Conservation (phyloP, 1,140 invertebrate genomes). For the Portunus trituberculatus region DNA sequence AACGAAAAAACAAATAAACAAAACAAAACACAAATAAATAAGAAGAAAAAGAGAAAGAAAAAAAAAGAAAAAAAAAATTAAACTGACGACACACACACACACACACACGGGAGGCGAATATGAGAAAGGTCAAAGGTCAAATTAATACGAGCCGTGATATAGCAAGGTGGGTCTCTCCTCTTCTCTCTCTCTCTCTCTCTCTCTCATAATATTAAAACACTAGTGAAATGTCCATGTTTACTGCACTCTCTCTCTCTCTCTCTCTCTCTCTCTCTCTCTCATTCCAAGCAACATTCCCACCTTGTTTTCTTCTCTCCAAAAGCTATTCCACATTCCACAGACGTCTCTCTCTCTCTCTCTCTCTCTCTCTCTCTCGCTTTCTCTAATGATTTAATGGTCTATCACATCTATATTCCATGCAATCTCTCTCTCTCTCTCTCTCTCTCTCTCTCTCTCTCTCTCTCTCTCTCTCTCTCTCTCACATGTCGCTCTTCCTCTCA, state of each 20-base stretch:
- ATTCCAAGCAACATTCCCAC: no score
- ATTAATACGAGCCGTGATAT: no score
- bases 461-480: conserved; percentile 14
- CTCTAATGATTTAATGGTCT: background rate
- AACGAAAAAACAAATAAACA: background rate
- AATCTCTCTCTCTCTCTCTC: conserved; percentile 33
- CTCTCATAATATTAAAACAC: no score
- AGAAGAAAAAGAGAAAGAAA: no score
- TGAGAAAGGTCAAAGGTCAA: background rate
- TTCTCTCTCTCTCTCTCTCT: no score
- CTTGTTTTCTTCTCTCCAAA: background rate
- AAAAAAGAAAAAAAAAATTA: background rate
- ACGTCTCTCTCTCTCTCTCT: conserved; percentile 55
- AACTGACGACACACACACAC: no score
- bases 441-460: conserved; percentile 27
- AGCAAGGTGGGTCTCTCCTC: no score
- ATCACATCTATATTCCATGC: background rate
- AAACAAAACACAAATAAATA: background rate
- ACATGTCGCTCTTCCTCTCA: background rate
- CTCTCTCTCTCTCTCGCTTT: conserved; percentile 35
- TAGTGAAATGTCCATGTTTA: no score
- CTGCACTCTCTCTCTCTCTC: no score
- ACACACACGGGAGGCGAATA: no score
- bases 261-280: no score
- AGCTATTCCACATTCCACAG: background rate